Base-by-base conservation (phyloP, 1,140 invertebrate species). In the Drosophila seguyi region DNA sequence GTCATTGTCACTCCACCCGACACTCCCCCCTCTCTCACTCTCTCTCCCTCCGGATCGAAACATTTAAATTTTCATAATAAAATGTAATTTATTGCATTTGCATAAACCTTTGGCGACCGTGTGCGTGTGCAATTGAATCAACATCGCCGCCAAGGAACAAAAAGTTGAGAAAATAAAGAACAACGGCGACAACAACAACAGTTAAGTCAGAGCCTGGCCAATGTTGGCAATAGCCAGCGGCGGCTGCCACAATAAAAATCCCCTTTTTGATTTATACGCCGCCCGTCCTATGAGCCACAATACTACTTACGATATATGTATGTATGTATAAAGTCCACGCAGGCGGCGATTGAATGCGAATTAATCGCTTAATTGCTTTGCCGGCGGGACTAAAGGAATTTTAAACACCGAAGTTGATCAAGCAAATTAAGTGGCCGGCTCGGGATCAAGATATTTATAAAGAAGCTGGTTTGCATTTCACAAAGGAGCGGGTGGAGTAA, bases 61-160 rank as follows among this genome's bases (percentile, higher is more conserved):
- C 60, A 71, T 79, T 82, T 86, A 86, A 87, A 87, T 87, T 76
- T 85, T 86, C 83, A 84, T 84, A 90, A 88, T 90, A 88, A 88
- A 79, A 88, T 88, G 66, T 75, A 81, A 88, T 88, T 88, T 90
- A 88, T 88, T 74, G 85, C 81, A 85, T 90, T 88, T 88, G 81
- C 85, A 88, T 88, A 85, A 90, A 85, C 81, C 85, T 65, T 63
- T 53, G 47, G 56, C 50, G 52, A 41, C 53, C 29, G 63, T 57
- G 45, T 63, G 25, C 38, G 44, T 41, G 59, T 44, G 59, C 83
- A 83, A 83, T 84, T 84, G 81, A 84, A 84, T 84, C 76, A 83
- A 83, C 81, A 72, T 47, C 81, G 61, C 31, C 50, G 29, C 48
- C 79, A 62, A 82, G 56, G 61, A 71, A 58, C 71, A 79, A 72